A percentile compares a stretch with the other conserved stretches of the same genome.
These are phyloP conservation scores for Lasioglossum calceatum DNA, from an alignment of 2,888 invertebrate genomes.

Conservation along the genomic window DNA sequence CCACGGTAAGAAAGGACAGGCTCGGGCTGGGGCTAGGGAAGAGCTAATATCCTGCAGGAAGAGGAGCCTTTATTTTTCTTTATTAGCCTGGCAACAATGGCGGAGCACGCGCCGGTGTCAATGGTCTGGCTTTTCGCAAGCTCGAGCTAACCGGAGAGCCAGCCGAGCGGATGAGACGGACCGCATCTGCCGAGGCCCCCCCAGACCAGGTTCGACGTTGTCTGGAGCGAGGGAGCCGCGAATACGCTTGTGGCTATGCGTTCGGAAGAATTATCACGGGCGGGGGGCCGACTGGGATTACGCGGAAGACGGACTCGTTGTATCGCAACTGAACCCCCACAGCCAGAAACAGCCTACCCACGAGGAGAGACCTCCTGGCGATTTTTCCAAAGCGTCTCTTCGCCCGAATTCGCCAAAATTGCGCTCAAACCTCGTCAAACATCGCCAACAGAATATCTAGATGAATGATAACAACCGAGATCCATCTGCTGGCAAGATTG, in stretches of 20 bases:
- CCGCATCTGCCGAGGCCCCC: constrained; percentile 67
- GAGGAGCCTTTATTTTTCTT: constrained; percentile 78
- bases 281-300: constrained; percentile 28
- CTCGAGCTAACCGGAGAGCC: constrained; percentile 43
- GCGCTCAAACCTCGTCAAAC: neutral
- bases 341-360: neutral
- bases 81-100: constrained; percentile 76
- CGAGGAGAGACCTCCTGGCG: neutral
- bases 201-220: constrained; percentile 40
- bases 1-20: constrained; percentile 20
- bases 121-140: constrained; percentile 74
- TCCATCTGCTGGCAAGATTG: no score
- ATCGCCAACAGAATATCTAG: no score
- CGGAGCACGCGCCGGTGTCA: constrained; percentile 65
- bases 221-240: constrained; percentile 46
- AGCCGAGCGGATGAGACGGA: constrained; percentile 48
- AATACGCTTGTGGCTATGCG: constrained; percentile 30
- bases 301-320: constrained; percentile 23
- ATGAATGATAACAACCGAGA: no score
- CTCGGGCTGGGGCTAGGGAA: constrained; percentile 29
- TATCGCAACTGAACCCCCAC: neutral
- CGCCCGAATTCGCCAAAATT: no score
- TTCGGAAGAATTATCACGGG: constrained; percentile 44
- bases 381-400: neutral
- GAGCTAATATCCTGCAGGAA: constrained; percentile 74